These are phyloP conservation scores for Crenichthys baileyi DNA, from an alignment of 2,797 vertebrate genomes.

Conservation along the genomic window DNA sequence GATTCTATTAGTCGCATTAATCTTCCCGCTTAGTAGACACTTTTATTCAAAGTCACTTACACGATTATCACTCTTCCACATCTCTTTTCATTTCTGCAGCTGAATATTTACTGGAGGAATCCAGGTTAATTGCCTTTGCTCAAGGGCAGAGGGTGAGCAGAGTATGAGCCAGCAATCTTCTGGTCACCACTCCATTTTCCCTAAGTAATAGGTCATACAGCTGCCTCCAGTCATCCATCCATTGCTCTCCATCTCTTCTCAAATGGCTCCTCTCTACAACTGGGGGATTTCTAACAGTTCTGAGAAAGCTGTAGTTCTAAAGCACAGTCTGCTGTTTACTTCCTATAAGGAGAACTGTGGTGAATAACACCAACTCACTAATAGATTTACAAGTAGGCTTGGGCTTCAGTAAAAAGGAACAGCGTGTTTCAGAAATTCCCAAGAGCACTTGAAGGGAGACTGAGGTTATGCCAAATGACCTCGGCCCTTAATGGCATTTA, in stretches of 20 bases:
- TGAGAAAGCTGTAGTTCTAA: constrained; percentile 50
- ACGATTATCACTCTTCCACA: constrained; percentile 72
- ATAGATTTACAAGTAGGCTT: constrained; percentile 70
- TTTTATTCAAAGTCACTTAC: constrained; percentile 80
- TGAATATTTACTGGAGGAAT: constrained; percentile 78
- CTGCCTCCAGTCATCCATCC: constrained; percentile 70
- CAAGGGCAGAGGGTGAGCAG: constrained; percentile 74
- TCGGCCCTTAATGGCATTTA: constrained; percentile 25
- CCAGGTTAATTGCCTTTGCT: constrained; percentile 81
- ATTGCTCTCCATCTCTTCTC: constrained; percentile 55
- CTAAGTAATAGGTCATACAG: constrained; percentile 77
- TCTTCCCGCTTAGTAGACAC: constrained; percentile 77
- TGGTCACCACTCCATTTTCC: constrained; percentile 79
- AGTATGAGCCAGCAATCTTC: constrained; percentile 80
- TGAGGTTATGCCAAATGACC: constrained; percentile 47
- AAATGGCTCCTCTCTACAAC: constrained; percentile 61
- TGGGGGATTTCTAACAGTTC: constrained; percentile 51
- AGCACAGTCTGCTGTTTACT: constrained; percentile 58
- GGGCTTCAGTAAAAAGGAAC: constrained; percentile 60
- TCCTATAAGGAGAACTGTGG: constrained; percentile 43
- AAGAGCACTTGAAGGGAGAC: constrained; percentile 42
- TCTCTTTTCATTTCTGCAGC: constrained; percentile 70
- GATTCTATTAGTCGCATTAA: constrained; percentile 75
- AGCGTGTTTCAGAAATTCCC: constrained; percentile 53
- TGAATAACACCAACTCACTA: constrained; percentile 66